Conservation (phyloP, 1,140 invertebrate species). For the Trichonephila clavipes region DNA sequence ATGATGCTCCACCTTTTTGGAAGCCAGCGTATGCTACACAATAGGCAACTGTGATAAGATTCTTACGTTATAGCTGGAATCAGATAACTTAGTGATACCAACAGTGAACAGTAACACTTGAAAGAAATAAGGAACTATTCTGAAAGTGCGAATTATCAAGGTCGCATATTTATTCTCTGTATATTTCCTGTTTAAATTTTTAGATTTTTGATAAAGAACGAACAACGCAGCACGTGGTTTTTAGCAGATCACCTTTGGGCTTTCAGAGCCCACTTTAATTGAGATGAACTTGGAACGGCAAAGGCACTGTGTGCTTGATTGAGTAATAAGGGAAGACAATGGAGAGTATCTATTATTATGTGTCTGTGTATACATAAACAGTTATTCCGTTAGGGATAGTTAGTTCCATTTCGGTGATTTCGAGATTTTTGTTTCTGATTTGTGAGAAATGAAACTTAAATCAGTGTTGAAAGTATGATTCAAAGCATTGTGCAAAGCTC, state of each 20-base stretch:
- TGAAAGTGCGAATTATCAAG: slow-evolving; percentile 25
- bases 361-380: neutral
- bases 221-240: neutral
- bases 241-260: neutral
- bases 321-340: neutral
- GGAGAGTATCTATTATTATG: neutral
- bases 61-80: neutral
- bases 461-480: neutral
- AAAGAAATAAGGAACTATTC: neutral
- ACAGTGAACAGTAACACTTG: neutral
- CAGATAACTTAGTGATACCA: neutral
- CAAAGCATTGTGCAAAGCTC: no score
- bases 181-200: neutral
- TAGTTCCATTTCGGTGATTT: neutral
- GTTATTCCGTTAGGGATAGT: neutral
- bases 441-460: neutral
- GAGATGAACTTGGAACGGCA: slow-evolving; percentile 32
- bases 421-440: neutral
- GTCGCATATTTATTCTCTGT: neutral
- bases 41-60: neutral
- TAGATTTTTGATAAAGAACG: slow-evolving; percentile 32
- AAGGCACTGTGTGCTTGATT: neutral
- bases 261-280: neutral
- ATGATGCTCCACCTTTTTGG: neutral
- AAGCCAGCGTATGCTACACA: neutral